Evolutionary conservation across 2,113 vertebrate species (phyloP).

Genomic region (Australoheros scitulus): DNA sequence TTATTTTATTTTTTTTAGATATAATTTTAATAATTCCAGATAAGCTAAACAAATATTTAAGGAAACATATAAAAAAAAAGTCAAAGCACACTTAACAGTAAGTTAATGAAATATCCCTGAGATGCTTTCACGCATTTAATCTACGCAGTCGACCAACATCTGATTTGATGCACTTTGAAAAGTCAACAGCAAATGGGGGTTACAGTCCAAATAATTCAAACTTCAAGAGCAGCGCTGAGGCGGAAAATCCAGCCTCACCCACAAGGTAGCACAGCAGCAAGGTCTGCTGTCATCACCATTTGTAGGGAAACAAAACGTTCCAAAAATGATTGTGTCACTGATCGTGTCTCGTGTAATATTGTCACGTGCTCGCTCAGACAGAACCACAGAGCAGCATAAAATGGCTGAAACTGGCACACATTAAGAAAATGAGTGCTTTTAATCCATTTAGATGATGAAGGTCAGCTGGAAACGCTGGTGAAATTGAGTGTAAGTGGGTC

Average conservation of each 20-base stretch:
- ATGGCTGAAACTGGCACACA: neutral
- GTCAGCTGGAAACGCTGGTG: conserved; percentile 18
- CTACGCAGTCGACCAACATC: neutral
- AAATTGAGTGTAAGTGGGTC: conserved; percentile 41
- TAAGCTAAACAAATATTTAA: neutral
- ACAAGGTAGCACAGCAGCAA: neutral
- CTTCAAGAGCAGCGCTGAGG: neutral
- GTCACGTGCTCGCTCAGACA: neutral
- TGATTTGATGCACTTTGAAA: neutral
- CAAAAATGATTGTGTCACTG: neutral
- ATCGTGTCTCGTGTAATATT: neutral
- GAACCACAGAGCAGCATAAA: neutral
- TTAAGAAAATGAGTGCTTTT: neutral
- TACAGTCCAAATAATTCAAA: conserved; percentile 6
- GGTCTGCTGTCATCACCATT: neutral
- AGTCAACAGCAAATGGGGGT: neutral
- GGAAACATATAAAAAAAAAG: neutral
- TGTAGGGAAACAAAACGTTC: neutral
- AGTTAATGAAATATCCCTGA: neutral
- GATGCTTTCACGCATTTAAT: neutral
- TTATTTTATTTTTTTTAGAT: neutral
- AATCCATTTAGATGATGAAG: conserved; percentile 4
- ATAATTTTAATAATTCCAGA: neutral
- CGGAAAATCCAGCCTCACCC: neutral
- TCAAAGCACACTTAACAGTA: neutral